A percentile compares a stretch with the other conserved stretches of the same genome.
phyloP scores from a whole-genome alignment of 2,888 invertebrate species.

The Zelleria hepariella region DNA sequence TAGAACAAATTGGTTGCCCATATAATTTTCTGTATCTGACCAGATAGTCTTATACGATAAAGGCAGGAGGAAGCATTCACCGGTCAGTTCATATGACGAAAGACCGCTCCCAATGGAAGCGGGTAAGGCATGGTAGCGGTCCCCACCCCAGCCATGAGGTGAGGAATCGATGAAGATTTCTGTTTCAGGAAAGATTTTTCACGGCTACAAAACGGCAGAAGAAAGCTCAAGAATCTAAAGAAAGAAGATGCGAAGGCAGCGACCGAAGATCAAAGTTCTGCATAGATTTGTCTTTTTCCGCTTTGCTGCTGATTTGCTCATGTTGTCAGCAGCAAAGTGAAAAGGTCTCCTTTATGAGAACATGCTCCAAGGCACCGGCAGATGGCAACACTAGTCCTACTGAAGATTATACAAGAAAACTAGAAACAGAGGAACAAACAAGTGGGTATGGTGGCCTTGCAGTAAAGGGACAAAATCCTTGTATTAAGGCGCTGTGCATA shows the following conservation, averaged over 20 bases:
- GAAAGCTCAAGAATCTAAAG: neutral
- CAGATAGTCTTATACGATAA: too few relatives aligned
- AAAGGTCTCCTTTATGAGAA: conserved; percentile 73
- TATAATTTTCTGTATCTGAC: too few relatives aligned
- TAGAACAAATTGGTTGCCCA: too few relatives aligned
- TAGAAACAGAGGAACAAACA: neutral
- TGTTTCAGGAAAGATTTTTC: neutral
- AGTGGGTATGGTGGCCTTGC: neutral
- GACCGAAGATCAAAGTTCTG: conserved; percentile 43
- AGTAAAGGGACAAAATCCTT: too few relatives aligned
- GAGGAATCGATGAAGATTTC: neutral
- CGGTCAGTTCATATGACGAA: too few relatives aligned
- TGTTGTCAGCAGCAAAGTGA: conserved; percentile 68
- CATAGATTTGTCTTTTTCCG: conserved; percentile 73
- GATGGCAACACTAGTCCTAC: too few relatives aligned
- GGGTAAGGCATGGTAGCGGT: neutral
- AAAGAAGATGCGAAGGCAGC: conserved; percentile 11
- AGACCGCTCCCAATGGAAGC: too few relatives aligned
- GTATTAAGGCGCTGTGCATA: too few relatives aligned
- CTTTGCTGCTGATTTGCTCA: conserved; percentile 68
- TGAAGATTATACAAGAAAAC: neutral
- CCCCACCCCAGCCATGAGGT: neutral
- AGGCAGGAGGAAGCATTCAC: too few relatives aligned
- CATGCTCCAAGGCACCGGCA: conserved; percentile 27
- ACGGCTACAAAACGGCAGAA: neutral